Percentiles rank a stretch among this genome's conserved stretches.
Conservation (phyloP, 2,888 invertebrate genomes). For the Steinernema carpocapsae region DNA sequence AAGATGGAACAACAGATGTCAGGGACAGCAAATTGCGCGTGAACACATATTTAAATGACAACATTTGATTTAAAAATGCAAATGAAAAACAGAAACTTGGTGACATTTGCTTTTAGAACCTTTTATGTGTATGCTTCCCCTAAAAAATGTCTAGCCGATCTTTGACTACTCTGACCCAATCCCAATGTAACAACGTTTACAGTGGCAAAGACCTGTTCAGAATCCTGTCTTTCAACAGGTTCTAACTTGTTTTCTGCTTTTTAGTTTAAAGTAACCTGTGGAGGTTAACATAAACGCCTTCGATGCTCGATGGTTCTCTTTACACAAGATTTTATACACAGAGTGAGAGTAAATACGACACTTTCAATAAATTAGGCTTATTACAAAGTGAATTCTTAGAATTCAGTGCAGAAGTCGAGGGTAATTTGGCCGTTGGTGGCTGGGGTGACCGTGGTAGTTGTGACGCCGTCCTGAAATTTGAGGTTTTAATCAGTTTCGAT, state of each 20-base stretch:
- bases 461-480: slow-evolving; percentile 43
- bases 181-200: no score
- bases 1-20: no score
- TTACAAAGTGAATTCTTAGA: slow-evolving; percentile 40
- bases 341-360: neutral
- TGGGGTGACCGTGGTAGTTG: slow-evolving; percentile 46
- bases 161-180: no score
- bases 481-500: neutral
- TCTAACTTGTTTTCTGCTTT: neutral
- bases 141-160: no score
- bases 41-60: no score
- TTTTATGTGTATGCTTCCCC: no score
- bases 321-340: neutral
- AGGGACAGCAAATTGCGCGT: no score
- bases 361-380: neutral
- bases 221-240: no score
- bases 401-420: slow-evolving; percentile 62
- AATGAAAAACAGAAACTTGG: no score
- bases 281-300: neutral
- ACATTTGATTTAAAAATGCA: no score
- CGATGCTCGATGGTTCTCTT: slow-evolving; percentile 1
- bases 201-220: no score
- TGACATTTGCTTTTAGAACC: no score
- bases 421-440: slow-evolving; percentile 38
- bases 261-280: neutral